Conservation (phyloP, 2,888 invertebrate genomes). For the Himalopsyche tibetana region DNA sequence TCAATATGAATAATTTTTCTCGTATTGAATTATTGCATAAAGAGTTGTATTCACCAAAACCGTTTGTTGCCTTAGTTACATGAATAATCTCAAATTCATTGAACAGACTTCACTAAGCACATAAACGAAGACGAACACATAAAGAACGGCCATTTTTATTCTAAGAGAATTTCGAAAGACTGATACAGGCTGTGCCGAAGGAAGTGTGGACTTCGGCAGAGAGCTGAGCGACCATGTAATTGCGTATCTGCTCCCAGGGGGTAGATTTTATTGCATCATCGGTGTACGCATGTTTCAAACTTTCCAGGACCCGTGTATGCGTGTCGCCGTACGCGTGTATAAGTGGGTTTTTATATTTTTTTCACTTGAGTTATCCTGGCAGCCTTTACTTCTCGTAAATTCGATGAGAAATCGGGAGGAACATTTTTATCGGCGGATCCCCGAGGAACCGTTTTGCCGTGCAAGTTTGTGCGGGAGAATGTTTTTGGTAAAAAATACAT, state of each 20-base stretch:
- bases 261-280: conserved; percentile 28
- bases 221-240: conserved; percentile 41
- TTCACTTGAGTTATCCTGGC: conserved; percentile 42
- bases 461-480: neutral
- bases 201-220: conserved; percentile 13
- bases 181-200: conserved; percentile 32
- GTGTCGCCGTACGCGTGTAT: neutral
- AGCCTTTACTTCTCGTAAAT: conserved; percentile 24
- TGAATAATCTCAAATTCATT: conserved; percentile 36
- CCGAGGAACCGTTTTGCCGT: conserved; percentile 20
- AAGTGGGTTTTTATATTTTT: conserved; percentile 36
- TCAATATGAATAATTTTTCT: neutral
- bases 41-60: neutral
- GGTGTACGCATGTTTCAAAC: conserved; percentile 30
- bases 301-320: conserved; percentile 19
- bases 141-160: conserved; percentile 34
- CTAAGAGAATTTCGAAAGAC: neutral
- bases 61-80: conserved; percentile 39
- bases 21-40: neutral
- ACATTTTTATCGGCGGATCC: conserved; percentile 35
- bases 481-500: conserved; percentile 38
- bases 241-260: conserved; percentile 32
- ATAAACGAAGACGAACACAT: conserved; percentile 12
- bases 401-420: conserved; percentile 42
- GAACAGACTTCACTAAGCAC: conserved; percentile 40